phyloP scores from a whole-genome alignment of 2,888 invertebrate species.

The Cantharis nigra region DNA sequence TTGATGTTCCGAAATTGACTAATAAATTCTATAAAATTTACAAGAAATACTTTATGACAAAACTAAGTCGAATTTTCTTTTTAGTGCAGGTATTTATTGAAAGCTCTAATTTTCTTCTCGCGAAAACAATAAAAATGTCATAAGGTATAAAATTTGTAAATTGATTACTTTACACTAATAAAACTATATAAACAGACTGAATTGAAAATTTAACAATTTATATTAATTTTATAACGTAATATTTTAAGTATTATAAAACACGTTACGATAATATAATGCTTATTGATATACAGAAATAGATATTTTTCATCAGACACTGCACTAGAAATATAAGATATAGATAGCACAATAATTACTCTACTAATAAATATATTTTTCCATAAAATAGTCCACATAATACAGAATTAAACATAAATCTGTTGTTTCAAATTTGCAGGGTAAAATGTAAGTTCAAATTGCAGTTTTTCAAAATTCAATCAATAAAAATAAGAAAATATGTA shows the following conservation, averaged over 20 bases:
- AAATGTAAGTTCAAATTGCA: constrained; percentile 47
- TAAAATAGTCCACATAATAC: constrained; percentile 7
- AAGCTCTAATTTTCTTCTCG: neutral
- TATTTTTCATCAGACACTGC: constrained; percentile 23
- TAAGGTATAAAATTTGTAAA: neutral
- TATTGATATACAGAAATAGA: constrained; percentile 4
- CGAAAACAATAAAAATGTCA: neutral
- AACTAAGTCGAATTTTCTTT: neutral
- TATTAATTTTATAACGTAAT: neutral
- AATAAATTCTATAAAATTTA: neutral
- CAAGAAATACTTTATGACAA: neutral
- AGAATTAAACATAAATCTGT: neutral
- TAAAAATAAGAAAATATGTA: constrained; percentile 26
- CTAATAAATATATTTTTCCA: constrained; percentile 26
- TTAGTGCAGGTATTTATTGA: neutral
- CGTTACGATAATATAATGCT: neutral
- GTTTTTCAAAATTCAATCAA: constrained; percentile 44
- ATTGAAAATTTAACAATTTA: constrained; percentile 1
- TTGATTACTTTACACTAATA: neutral
- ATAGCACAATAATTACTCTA: constrained; percentile 24
- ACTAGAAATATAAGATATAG: constrained; percentile 26
- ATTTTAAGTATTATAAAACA: constrained; percentile 6
- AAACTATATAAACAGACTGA: constrained; percentile 15
- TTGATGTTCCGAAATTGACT: neutral
- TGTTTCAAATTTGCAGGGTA: constrained; percentile 49